These are phyloP conservation scores for Pheosia gnoma DNA, from an alignment of 2,888 invertebrate genomes.

Conservation along the genomic window DNA sequence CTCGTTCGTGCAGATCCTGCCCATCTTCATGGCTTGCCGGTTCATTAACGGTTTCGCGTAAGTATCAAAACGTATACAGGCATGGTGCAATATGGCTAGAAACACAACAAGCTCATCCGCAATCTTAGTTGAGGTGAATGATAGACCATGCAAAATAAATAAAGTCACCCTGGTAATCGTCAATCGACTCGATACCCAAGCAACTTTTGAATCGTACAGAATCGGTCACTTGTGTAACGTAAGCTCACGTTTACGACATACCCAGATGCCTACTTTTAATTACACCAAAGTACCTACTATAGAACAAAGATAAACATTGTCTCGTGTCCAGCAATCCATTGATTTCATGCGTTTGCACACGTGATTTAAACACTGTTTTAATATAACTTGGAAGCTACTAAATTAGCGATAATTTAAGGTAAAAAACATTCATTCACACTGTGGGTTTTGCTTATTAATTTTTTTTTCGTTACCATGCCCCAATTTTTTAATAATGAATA, in stretches of 20 bases:
- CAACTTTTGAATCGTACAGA: neutral
- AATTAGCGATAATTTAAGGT: constrained; percentile 15
- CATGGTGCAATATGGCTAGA: neutral
- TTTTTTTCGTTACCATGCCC: no score
- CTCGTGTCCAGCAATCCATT: neutral
- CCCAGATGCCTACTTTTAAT: constrained; percentile 6
- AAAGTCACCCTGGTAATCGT: no score
- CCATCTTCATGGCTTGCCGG: constrained; percentile 88
- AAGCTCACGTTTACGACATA: neutral
- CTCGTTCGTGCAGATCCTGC: constrained; percentile 89
- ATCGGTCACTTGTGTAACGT: constrained; percentile 4
- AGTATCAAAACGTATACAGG: constrained; percentile 59
- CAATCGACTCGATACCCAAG: no score
- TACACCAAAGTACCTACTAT: constrained; percentile 3
- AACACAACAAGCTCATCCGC: neutral
- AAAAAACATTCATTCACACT: no score
- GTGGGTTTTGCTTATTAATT: no score
- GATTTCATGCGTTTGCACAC: neutral
- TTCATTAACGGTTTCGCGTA: constrained; percentile 92
- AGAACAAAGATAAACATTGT: neutral
- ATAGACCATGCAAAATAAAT: no score
- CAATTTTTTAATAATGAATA: no score
- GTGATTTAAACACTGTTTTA: no score
- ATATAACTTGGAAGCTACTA: constrained; percentile 26
- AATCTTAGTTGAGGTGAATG: neutral